These are phyloP conservation scores for Polydrusus cervinus DNA, from an alignment of 2,888 invertebrate genomes.

Conservation along the genomic window DNA sequence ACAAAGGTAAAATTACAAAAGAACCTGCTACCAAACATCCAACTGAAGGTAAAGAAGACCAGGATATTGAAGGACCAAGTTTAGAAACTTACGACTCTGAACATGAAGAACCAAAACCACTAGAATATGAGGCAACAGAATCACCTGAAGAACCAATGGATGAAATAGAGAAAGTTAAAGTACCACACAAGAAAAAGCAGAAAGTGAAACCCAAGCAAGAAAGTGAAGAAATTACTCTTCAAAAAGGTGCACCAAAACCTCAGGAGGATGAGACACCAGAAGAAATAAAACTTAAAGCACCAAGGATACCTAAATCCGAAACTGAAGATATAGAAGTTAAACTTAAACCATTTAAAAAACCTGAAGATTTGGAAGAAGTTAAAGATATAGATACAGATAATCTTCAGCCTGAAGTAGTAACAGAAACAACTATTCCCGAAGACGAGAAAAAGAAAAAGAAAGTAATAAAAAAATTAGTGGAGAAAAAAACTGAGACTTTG, in stretches of 20 bases:
- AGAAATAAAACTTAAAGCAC: slow-evolving; percentile 57
- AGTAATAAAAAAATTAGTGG: slow-evolving; percentile 48
- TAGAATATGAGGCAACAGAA: slow-evolving; percentile 66
- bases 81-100: slow-evolving; percentile 69
- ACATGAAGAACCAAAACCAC: slow-evolving; percentile 65
- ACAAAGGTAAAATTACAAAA: slow-evolving; percentile 64
- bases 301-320: slow-evolving; percentile 60
- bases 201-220: slow-evolving; percentile 70
- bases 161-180: slow-evolving; percentile 66
- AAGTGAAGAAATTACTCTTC: slow-evolving; percentile 63
- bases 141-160: slow-evolving; percentile 65
- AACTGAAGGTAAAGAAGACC: slow-evolving; percentile 63
- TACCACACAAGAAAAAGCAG: slow-evolving; percentile 61
- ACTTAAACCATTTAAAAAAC: slow-evolving; percentile 62
- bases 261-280: slow-evolving; percentile 57
- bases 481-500: slow-evolving; percentile 61
- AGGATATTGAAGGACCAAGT: slow-evolving; percentile 65
- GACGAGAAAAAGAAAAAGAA: slow-evolving; percentile 52
- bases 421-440: slow-evolving; percentile 60
- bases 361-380: slow-evolving; percentile 56
- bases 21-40: slow-evolving; percentile 49
- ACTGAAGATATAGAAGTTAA: slow-evolving; percentile 63
- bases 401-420: slow-evolving; percentile 57
- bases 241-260: slow-evolving; percentile 62
- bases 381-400: slow-evolving; percentile 42